These are phyloP conservation scores for Agonopterix alstromeriana DNA, from an alignment of 2,888 invertebrate genomes.

Conservation along the genomic window DNA sequence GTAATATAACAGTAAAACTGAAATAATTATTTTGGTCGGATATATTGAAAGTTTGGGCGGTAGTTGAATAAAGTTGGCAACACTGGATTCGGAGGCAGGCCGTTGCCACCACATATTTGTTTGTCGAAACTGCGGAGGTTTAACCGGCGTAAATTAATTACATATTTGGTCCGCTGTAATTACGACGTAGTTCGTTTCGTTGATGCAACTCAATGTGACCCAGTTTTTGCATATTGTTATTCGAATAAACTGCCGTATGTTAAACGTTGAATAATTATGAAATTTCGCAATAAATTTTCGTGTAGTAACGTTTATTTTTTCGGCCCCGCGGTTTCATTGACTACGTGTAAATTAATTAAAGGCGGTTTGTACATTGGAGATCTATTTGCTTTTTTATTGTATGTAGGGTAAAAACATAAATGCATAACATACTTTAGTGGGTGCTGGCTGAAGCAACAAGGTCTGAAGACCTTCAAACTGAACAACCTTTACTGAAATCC, in stretches of 20 bases:
- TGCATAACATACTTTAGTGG: no score
- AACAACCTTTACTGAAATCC: no score
- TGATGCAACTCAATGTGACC: conserved; percentile 47
- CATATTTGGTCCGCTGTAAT: conserved; percentile 50
- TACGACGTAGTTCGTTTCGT: conserved; percentile 29
- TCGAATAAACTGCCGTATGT: conserved; percentile 20
- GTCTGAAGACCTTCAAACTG: no score
- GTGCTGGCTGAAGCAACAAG: no score
- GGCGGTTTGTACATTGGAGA: no score
- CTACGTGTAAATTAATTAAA: no score
- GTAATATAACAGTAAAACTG: conserved; percentile 1
- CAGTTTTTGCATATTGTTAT: conserved; percentile 36
- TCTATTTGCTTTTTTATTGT: no score
- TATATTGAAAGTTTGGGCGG: conserved; percentile 27
- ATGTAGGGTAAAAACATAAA: no score
- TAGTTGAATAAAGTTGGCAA: conserved; percentile 28
- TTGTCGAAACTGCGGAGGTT: conserved; percentile 31
- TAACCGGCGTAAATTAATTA: conserved; percentile 54
- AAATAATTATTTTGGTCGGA: conserved; percentile 32
- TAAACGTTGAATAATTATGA: conserved; percentile 32
- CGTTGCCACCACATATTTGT: conserved; percentile 31
- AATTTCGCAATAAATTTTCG: conserved; percentile 21
- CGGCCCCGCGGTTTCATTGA: neutral
- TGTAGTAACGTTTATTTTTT: neutral
- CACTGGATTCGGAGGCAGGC: conserved; percentile 14